A percentile compares a stretch with the other conserved stretches of the same genome.
phyloP scores from a whole-genome alignment of 2,888 invertebrate genomes.

The Oxytorus armatus region DNA sequence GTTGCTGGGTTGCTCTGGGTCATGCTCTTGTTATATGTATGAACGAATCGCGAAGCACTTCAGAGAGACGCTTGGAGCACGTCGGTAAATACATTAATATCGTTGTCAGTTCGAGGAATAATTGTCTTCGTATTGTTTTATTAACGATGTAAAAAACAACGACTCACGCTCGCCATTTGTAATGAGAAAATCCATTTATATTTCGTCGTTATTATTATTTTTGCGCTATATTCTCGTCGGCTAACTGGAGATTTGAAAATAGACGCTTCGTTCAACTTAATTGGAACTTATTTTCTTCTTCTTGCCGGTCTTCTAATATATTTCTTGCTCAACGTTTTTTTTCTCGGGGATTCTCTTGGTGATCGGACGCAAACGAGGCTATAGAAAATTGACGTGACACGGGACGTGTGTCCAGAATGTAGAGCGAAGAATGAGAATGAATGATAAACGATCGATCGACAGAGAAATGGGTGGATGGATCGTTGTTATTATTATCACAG shows the following conservation, averaged over 20 bases:
- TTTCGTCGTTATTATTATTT: too few species aligned
- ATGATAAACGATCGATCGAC: slow-evolving; percentile 37
- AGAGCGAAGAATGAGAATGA: slow-evolving; percentile 15
- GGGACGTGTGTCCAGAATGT: not conserved
- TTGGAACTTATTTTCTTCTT: too few species aligned
- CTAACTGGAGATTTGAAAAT: too few species aligned
- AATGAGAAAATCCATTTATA: too few species aligned
- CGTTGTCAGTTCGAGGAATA: not conserved
- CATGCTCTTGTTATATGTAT: not conserved
- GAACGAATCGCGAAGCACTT: not conserved
- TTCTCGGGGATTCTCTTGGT: not conserved
- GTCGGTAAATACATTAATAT: not conserved
- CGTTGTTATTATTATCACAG: slow-evolving; percentile 44
- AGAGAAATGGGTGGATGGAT: slow-evolving; percentile 40
- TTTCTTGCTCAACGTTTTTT: not conserved
- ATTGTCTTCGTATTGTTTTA: too few species aligned
- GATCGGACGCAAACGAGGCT: not conserved
- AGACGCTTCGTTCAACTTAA: too few species aligned
- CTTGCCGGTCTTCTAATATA: too few species aligned
- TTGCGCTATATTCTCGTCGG: too few species aligned
- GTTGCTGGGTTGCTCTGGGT: slow-evolving; percentile 6
- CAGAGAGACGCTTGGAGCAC: not conserved
- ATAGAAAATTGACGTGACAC: slow-evolving; percentile 45
- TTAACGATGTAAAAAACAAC: too few species aligned
- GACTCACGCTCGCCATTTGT: too few species aligned